Evolutionary conservation across 2,113 vertebrate species (phyloP), one percentile per base, ranked within the genome.

Genomic region (Vireo altiloquus): DNA sequence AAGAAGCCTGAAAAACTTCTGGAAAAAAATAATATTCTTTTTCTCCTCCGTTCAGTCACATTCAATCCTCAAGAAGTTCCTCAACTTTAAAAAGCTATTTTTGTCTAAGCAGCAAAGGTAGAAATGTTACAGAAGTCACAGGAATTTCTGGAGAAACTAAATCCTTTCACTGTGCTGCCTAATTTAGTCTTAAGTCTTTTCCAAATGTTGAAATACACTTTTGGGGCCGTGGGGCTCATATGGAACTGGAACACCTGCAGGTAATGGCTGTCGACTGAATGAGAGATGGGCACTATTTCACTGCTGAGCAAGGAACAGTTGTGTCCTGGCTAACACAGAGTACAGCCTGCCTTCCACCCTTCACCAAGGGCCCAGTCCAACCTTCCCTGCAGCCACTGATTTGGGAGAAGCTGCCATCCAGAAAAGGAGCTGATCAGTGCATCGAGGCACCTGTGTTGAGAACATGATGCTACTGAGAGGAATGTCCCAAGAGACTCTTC

Each of bases 31-130:
- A 63, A 89, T 15, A 6, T 49, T 87, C 80, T 71, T 75, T 87
- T 82, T 61, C 53, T 74, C 35, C n/a, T 82, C 74, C 52, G 40
- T 82, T 92, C 68, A 63, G 64, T 78, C 53, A 70, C 53, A 71
- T 74, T 85, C 46, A 70, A 69, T 68, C 40, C 39, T 93, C 65
- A 77, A 76, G 72, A 90, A 80, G 44, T 90, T 90, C 42, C 79
- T 94, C 75, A 92, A 66, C 70, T 96, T 82, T 11, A 60, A 80
- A 89, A 93, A 90, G 31, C 63, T 94, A 94, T 89, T 96, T 97
- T 92, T 90, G 37, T 82, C 65, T 69, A 65, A 71, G 74, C 54
- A 61, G 37, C 72, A 81, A 90, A 92, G 76, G 87, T 57, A 94
- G 24, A 66, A 56, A 84, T 69, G 75, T 86, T 95, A 87, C 42